Percentiles rank a stretch among this genome's conserved stretches.
Evolutionary conservation across 2,888 invertebrate genomes (phyloP).

Genomic region (Drosophila eohydei): DNA sequence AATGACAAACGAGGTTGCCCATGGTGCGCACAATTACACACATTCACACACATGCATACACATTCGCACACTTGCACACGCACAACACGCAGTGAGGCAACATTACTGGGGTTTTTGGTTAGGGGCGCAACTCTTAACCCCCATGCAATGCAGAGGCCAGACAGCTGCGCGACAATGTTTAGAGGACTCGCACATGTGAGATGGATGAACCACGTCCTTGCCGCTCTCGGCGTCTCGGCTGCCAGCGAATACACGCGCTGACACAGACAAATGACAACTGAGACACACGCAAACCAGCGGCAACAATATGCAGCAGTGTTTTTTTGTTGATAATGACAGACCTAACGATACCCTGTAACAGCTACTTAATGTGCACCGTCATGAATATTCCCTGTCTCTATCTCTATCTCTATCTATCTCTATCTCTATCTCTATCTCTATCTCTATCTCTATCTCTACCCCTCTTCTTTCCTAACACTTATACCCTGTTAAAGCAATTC

Average conservation of each 20-base stretch:
- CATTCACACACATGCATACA: slow-evolving; percentile 38
- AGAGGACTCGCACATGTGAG: slow-evolving; percentile 47
- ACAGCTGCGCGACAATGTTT: slow-evolving; percentile 56
- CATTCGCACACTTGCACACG: slow-evolving; percentile 31
- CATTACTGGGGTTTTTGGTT: slow-evolving; percentile 13
- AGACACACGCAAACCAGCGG: slow-evolving; percentile 44
- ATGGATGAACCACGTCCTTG: slow-evolving; percentile 50
- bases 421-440: no score
- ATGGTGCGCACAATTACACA: slow-evolving; percentile 71
- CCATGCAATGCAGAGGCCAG: slow-evolving; percentile 27
- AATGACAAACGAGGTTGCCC: slow-evolving; percentile 74
- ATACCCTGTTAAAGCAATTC: neutral
- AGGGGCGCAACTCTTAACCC: neutral
- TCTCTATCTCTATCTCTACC: no score
- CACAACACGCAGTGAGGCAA: slow-evolving; percentile 21
- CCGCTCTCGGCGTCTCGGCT: slow-evolving; percentile 10
- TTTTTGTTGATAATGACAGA: fast-evolving
- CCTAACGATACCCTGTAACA: neutral
- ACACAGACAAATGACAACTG: slow-evolving; percentile 73
- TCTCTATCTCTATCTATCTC: no score
- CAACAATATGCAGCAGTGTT: slow-evolving; percentile 1
- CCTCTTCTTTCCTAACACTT: neutral
- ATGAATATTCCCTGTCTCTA: no score
- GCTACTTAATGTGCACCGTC: no score
- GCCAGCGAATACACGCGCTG: slow-evolving; percentile 53